Base-by-base conservation (phyloP, 2,113 vertebrate species). In the Pholis gunnellus region DNA sequence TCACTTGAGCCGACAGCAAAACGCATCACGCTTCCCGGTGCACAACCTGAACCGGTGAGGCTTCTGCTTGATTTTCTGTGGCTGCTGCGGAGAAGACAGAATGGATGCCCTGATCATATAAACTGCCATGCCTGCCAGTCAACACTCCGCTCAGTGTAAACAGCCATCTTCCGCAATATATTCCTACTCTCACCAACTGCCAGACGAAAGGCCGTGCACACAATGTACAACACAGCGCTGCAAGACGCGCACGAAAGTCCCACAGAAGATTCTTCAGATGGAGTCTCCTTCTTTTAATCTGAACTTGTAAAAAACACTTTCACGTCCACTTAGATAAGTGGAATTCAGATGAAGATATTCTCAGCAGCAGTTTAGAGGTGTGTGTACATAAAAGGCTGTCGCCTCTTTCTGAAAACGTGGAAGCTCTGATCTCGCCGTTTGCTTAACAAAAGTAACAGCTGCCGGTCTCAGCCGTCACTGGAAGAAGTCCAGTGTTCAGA, bases 21-120 rank as follows among this genome's bases (percentile, higher is more conserved):
- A 46, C 44, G 72, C 17, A 64, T 69, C 67, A 60, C 6, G 4
- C 44, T 72, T 66, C 61, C 13, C 2, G 1, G 54, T 72, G 84
- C 63, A 50, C 52, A 34, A 60, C 42, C 71, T 57, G 44, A 75
- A n/a, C 61, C 67, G 29, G 66, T 50, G 57, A 75, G 34, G 69
- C 54, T 73, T 73, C n/a, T 70, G 48, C 73, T 88, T 88, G 71
- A 71, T 87, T 68, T 84, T 83, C 78, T 54, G 56, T 22, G 66
- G 67, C 75, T 71, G 75, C 85, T 78, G 66, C 72, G 59, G 61
- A 85, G 72, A 71, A 78, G 66, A 66, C 73, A 63, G 65, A 57
- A 72, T 78, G 72, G 73, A 79, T 38, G 76, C 25, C 54, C 48
- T 75, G 70, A 70, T 86, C 48, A 77, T 81, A 81, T 60, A 70